Conservation (phyloP, 2,797 vertebrate species). For the Threskiornis aethiopicus region DNA sequence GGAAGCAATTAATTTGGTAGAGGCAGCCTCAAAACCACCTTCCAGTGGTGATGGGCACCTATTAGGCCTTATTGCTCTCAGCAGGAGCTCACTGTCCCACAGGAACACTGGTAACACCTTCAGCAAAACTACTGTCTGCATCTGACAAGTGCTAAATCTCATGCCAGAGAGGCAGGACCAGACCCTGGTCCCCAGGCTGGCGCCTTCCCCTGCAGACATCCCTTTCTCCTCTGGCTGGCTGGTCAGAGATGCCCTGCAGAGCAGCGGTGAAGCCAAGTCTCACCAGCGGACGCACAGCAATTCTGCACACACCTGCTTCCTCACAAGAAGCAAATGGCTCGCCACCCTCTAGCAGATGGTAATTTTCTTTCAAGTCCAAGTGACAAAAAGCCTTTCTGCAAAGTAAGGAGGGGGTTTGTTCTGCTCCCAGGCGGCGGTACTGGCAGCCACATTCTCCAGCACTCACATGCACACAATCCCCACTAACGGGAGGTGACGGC, state of each 20-base stretch:
- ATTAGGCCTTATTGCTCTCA: neutral
- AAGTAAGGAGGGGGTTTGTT: neutral
- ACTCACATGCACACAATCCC: neutral
- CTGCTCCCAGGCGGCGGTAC: neutral
- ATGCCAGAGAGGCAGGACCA: neutral
- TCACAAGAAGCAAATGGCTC: slow-evolving; percentile 17
- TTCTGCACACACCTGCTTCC: slow-evolving; percentile 24
- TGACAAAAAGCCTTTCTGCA: neutral
- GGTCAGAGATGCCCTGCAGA: slow-evolving; percentile 1
- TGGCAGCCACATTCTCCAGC: neutral
- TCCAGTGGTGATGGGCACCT: neutral
- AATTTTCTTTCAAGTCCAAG: slow-evolving; percentile 43
- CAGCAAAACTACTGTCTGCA: neutral
- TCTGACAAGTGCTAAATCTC: neutral
- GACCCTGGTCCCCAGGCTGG: neutral
- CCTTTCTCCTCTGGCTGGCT: neutral
- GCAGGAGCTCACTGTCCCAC: neutral
- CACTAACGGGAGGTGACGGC: neutral
- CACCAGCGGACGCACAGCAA: neutral
- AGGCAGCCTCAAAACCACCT: neutral
- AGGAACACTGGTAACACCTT: neutral
- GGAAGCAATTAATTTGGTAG: slow-evolving; percentile 24
- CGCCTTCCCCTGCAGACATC: neutral
- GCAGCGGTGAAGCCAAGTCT: neutral
- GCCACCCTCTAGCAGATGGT: slow-evolving; percentile 5